Evolutionary conservation across 2,797 vertebrate species (phyloP), one percentile per base, ranked within the genome.

Genomic region (Loris lydekkerianus): DNA sequence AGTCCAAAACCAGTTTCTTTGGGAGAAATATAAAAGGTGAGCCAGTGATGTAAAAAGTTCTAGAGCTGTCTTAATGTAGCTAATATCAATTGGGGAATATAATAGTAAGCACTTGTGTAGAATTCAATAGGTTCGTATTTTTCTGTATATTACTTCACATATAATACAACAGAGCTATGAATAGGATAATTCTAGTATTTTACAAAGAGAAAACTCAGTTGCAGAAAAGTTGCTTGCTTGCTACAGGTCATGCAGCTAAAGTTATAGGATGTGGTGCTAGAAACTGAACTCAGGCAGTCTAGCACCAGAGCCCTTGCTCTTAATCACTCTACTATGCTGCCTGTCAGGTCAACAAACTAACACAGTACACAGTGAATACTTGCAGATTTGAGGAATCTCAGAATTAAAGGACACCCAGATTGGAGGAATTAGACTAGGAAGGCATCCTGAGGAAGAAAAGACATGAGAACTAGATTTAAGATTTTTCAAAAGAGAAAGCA

Each of bases 21-120:
- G 99, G 99, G 99, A 99, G 98, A 99, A 99, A 96, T 99, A 99
- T 90, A 99, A 99, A 98, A 99, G 99, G 99, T 99, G 97, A 98
- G 98, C 86, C 63, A 56, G 53, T 2, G 73, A 1, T 87, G 27
- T 75, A 63, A 85, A 95, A 92, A 94, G n/a, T 73, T 80, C 14
- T 31, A 88, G 49, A 75, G 2, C 25, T 91, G 93, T 89, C 58
- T 89, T 90, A 77, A 53, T 80, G 37, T 76, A 83, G 25, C 46
- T 85, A 56, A 69, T 82, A 37, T 80, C 46, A 96, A 86, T 60
- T 72, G 23, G 29, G 73, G 49, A 91, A 77, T 70, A 60, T 67
- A 75, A 43, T n/a, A 86, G 29, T 61, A 78, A 85, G 82, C 56
- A 63, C 43, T 95, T 91, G 25, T 5, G 3, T 83, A 77, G 56